These are phyloP conservation scores for Clupea harengus DNA, from an alignment of 2,113 vertebrate species.

Conservation along the genomic window DNA sequence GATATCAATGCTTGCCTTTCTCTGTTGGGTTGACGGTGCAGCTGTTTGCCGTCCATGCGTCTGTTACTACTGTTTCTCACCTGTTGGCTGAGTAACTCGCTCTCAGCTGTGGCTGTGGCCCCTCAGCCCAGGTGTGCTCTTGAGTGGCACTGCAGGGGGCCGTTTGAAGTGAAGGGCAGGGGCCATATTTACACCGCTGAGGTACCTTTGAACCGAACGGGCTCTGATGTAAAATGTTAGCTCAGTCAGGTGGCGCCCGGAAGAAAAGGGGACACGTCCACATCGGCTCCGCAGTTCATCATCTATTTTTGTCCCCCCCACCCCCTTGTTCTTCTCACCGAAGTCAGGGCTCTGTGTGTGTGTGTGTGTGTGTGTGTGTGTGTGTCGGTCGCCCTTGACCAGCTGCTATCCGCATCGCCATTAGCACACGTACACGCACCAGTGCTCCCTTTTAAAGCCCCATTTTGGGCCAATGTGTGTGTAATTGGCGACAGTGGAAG, in stretches of 20 bases:
- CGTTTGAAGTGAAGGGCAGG: slow-evolving; percentile 6
- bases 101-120: not conserved
- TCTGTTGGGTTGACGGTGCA: not conserved
- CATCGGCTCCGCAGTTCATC: not conserved
- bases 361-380: not conserved
- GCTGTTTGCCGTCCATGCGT: not conserved
- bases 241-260: not conserved
- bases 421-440: slow-evolving; percentile 51
- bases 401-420: slow-evolving; percentile 41
- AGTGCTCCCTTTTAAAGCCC: slow-evolving; percentile 34
- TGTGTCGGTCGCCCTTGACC: slow-evolving; percentile 35
- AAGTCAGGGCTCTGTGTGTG: not conserved
- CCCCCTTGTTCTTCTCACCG: not conserved
- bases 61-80: not conserved
- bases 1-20: not conserved
- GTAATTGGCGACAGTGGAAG: slow-evolving; percentile 54
- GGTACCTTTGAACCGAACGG: not conserved
- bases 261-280: not conserved
- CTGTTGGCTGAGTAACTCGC: not conserved
- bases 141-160: not conserved
- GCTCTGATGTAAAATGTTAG: slow-evolving; percentile 14
- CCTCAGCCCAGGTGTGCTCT: not conserved
- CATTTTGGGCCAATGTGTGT: slow-evolving; percentile 28
- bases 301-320: not conserved
- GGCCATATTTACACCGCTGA: not conserved